phyloP scores from a whole-genome alignment of 2,797 vertebrate genomes.

The Coranthus polyacanthus region DNA sequence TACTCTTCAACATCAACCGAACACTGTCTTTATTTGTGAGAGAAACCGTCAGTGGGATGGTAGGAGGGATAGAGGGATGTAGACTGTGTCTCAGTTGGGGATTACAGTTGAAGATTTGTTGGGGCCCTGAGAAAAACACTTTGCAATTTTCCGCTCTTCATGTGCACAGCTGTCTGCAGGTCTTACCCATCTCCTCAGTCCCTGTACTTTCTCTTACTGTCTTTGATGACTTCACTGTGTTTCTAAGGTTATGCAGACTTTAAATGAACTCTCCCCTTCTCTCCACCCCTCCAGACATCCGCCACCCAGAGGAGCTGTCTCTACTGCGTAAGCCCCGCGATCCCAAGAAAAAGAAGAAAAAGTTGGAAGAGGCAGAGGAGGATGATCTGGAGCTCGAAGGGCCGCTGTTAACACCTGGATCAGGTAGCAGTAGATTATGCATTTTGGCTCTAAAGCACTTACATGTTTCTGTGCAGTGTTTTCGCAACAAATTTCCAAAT shows the following conservation, averaged over 20 bases:
- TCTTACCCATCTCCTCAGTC: constrained; percentile 36
- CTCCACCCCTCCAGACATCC: constrained; percentile 88
- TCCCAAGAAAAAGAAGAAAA: constrained; percentile 99
- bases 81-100: constrained; percentile 60
- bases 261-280: constrained; percentile 19
- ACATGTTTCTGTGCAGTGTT: neutral
- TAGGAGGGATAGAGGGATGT: constrained; percentile 12
- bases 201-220: constrained; percentile 5
- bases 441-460: neutral
- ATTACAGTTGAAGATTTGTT: constrained; percentile 72
- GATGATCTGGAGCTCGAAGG: constrained; percentile 94
- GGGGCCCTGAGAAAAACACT: constrained; percentile 70
- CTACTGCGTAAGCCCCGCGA: constrained; percentile 97
- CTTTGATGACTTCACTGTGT: constrained; percentile 2
- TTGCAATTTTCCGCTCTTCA: constrained; percentile 74
- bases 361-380: constrained; percentile 93
- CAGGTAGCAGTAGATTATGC: constrained; percentile 82
- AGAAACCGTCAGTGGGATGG: too few relatives aligned
- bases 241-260: constrained; percentile 35
- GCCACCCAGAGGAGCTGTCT: constrained; percentile 97
- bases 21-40: constrained; percentile 17
- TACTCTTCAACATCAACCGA: constrained; percentile 6
- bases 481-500: neutral
- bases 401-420: constrained; percentile 95
- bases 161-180: constrained; percentile 71